Conservation (phyloP, 2,797 vertebrate genomes). For the Artibeus lituratus region DNA sequence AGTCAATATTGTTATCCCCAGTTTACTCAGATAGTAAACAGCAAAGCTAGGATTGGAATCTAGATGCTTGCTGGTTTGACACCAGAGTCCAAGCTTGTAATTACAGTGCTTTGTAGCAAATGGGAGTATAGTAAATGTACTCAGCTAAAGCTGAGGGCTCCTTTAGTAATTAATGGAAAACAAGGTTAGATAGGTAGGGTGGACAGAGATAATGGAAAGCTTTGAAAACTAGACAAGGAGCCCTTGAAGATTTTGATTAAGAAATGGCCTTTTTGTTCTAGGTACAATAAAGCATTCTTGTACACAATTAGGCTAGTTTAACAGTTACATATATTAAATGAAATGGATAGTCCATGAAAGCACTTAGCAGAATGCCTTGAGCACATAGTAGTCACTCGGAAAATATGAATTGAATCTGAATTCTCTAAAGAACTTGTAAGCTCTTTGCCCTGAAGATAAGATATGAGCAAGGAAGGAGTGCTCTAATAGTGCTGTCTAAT, state of each 20-base stretch:
- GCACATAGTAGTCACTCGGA: neutral
- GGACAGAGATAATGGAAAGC: neutral
- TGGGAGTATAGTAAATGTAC: neutral
- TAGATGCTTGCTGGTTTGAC: neutral
- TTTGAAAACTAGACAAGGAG: neutral
- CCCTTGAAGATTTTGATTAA: neutral
- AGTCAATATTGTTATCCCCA: neutral
- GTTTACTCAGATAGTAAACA: neutral
- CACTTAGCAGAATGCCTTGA: neutral
- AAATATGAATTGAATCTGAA: constrained; percentile 5
- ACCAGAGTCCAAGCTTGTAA: neutral
- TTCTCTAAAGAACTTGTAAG: neutral
- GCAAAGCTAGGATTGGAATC: neutral
- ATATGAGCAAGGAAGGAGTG: neutral
- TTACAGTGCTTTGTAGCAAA: neutral
- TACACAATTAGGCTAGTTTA: neutral
- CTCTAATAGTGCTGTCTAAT: neutral
- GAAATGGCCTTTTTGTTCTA: neutral
- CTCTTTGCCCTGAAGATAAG: neutral
- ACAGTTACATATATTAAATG: neutral
- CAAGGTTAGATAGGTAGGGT: neutral
- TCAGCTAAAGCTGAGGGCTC: neutral
- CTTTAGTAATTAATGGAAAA: constrained; percentile 7
- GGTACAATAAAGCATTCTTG: neutral
- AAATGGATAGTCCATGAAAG: neutral